Conservation (phyloP, 2,797 vertebrate species). For the Anguilla anguilla region DNA sequence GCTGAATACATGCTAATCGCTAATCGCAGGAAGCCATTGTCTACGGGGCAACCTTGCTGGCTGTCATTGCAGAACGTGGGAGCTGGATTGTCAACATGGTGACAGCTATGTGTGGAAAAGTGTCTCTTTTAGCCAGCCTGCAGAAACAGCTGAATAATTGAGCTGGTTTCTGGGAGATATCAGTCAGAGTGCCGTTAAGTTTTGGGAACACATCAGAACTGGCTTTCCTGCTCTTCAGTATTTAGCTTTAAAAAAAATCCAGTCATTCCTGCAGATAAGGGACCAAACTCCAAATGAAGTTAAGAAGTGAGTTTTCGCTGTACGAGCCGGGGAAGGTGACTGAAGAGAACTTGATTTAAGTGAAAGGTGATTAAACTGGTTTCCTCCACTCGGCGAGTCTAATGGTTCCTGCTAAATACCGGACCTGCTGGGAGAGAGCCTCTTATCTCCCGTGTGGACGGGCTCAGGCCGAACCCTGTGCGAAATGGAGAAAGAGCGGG, state of each 20-base stretch:
- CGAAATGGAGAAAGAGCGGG: not conserved
- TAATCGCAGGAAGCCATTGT: slow-evolving; percentile 6
- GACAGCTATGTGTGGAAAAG: slow-evolving; percentile 9
- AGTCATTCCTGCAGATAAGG: slow-evolving; percentile 43
- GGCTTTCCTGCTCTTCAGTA: not conserved
- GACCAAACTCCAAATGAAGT: slow-evolving; percentile 33
- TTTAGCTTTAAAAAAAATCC: slow-evolving; percentile 32
- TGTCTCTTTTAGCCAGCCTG: slow-evolving; percentile 12
- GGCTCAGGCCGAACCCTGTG: not conserved
- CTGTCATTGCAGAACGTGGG: not conserved
- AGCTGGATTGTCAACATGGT: slow-evolving; percentile 18
- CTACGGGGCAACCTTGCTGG: slow-evolving; percentile 11
- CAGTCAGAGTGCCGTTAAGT: slow-evolving; percentile 1
- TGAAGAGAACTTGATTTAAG: slow-evolving; percentile 36
- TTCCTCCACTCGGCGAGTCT: slow-evolving; percentile 1
- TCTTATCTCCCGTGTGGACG: slow-evolving; percentile 19
- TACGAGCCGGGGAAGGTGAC: slow-evolving; percentile 31
- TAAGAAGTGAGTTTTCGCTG: slow-evolving; percentile 33
- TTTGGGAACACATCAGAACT: not conserved
- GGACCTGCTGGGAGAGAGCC: slow-evolving; percentile 16
- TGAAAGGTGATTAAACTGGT: slow-evolving; percentile 33
- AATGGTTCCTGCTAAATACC: slow-evolving; percentile 22
- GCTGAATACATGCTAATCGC: not conserved
- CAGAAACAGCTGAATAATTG: slow-evolving; percentile 7
- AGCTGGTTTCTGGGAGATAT: slow-evolving; percentile 8